A percentile compares a stretch with the other conserved stretches of the same genome.
Evolutionary conservation across 2,797 vertebrate species (phyloP).

Genomic region (Potorous gilbertii): DNA sequence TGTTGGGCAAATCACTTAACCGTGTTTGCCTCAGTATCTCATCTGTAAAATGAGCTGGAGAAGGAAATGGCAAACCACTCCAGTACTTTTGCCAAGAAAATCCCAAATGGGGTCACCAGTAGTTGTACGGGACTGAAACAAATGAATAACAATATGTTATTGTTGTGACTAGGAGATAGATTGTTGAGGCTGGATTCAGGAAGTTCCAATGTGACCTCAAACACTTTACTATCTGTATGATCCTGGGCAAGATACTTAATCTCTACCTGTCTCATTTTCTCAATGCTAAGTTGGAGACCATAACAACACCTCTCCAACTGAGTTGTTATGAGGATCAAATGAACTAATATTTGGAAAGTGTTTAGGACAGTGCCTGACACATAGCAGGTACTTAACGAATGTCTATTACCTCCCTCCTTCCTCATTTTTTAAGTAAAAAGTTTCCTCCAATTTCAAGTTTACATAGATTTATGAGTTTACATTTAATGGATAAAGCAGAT

Average conservation of each 20-base stretch:
- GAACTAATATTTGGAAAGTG: too few species aligned
- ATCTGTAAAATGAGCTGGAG: background rate
- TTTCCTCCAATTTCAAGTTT: background rate
- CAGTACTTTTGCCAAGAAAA: background rate
- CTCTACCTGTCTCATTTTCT: background rate
- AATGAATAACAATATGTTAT: background rate
- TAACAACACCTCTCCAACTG: background rate
- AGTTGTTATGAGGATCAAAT: background rate
- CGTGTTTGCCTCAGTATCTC: background rate
- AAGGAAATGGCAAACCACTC: background rate
- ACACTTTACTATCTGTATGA: background rate
- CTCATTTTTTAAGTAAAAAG: too few species aligned
- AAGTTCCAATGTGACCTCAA: background rate
- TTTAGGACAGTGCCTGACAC: too few species aligned
- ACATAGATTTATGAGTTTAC: background rate
- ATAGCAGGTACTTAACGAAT: too few species aligned
- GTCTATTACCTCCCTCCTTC: too few species aligned
- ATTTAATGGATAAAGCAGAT: background rate
- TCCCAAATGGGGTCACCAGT: background rate
- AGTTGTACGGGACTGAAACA: background rate
- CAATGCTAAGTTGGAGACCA: background rate
- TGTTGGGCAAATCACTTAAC: background rate
- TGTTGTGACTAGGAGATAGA: background rate
- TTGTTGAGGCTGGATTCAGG: background rate
- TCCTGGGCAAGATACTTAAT: background rate